Evolutionary conservation across 2,797 vertebrate species (phyloP).

Genomic region (Neosalanx taihuensis): DNA sequence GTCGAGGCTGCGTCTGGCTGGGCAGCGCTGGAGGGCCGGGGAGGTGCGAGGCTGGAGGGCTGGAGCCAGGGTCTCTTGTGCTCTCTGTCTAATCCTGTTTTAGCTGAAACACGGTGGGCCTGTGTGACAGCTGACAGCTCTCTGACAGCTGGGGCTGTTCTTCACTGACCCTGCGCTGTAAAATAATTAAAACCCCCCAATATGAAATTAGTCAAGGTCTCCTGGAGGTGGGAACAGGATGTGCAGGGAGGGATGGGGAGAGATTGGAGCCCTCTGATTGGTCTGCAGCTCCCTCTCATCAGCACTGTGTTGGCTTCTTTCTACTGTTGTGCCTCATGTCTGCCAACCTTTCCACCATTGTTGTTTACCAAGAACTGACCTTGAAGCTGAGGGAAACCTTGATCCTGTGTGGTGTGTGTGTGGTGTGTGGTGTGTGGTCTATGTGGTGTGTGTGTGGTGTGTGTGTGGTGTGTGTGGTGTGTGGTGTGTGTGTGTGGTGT

Average conservation of each 20-base stretch:
- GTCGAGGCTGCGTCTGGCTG: background rate
- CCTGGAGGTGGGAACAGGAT: conserved; percentile 11
- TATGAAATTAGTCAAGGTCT: conserved; percentile 27
- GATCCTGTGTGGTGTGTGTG: background rate
- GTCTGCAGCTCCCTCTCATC: background rate
- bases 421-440: too few relatives aligned
- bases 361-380: background rate
- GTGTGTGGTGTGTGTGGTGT: too few relatives aligned
- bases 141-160: conserved; percentile 81
- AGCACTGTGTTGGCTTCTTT: background rate
- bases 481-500: too few relatives aligned
- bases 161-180: conserved; percentile 69
- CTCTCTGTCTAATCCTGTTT: conserved; percentile 85
- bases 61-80: conserved; percentile 54
- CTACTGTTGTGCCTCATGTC: background rate
- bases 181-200: conserved; percentile 61
- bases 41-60: conserved; percentile 66
- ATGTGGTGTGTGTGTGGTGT: too few relatives aligned
- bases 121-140: conserved; percentile 79
- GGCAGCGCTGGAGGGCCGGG: background rate
- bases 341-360: background rate
- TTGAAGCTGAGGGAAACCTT: background rate
- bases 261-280: background rate
- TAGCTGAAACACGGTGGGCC: conserved; percentile 79
- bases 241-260: background rate